Evolutionary conservation across 2,888 invertebrate genomes (phyloP).

Genomic region (Dynastes tityus): DNA sequence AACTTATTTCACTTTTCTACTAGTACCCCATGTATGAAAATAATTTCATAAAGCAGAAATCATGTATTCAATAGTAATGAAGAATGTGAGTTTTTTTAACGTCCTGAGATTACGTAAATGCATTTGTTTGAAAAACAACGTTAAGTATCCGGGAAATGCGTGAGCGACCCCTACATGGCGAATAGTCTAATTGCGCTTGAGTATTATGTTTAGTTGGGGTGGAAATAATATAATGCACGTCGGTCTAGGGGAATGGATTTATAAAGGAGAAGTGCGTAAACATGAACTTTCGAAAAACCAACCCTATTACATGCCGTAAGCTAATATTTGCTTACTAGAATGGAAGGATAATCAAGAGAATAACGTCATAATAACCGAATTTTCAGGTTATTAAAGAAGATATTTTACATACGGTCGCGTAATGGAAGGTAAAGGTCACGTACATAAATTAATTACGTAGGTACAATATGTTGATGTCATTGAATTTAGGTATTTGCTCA

Average conservation of each 20-base stretch:
- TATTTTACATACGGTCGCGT: no score
- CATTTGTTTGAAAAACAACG: no score
- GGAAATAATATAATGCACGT: slow-evolving; percentile 13
- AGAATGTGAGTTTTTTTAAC: no score
- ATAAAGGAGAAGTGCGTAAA: neutral
- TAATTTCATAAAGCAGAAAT: neutral
- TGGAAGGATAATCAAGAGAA: neutral
- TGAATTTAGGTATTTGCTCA: no score
- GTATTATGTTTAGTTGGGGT: slow-evolving; percentile 5
- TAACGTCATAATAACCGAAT: neutral
- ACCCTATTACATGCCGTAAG: slow-evolving; percentile 3
- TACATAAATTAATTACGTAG: no score
- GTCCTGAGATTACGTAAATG: no score
- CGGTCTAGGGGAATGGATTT: neutral
- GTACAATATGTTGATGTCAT: no score
- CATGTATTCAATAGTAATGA: no score
- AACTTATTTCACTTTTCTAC: no score
- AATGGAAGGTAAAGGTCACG: no score
- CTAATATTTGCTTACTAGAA: neutral
- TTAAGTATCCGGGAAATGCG: no score
- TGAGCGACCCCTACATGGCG: no score
- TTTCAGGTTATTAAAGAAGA: neutral
- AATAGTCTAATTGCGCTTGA: neutral
- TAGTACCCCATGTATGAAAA: neutral
- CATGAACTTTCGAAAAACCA: neutral